These are phyloP conservation scores for Caenorhabditis virilis DNA, from an alignment of 2,888 invertebrate genomes.

Conservation along the genomic window DNA sequence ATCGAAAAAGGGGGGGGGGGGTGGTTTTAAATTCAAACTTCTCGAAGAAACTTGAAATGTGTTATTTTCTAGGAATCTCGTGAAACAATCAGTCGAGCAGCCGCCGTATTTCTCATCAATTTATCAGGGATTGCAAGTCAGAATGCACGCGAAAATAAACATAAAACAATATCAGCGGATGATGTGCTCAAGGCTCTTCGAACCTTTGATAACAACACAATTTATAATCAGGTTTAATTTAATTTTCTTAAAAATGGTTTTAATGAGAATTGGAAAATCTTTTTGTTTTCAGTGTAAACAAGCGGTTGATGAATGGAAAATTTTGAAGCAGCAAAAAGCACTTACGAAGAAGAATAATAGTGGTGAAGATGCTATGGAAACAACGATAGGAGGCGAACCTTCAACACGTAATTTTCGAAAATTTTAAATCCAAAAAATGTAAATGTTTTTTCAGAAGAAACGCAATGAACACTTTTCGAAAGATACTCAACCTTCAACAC, in stretches of 20 bases:
- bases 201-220: constrained; percentile 11
- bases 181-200: constrained; percentile 24
- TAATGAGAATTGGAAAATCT: too few relatives aligned
- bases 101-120: constrained; percentile 31
- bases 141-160: constrained; percentile 17
- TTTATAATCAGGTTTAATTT: constrained; percentile 7
- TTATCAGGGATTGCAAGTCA: constrained; percentile 20
- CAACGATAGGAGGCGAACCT: too few relatives aligned
- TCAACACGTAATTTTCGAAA: not conserved
- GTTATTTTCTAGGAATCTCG: constrained; percentile 12
- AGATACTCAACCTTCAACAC: too few relatives aligned
- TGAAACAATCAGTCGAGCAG: constrained; percentile 26
- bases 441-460: too few relatives aligned
- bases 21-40: too few relatives aligned
- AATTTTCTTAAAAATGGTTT: not conserved
- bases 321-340: constrained; percentile 16
- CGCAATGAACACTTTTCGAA: too few relatives aligned
- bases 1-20: too few relatives aligned
- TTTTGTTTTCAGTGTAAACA: constrained; percentile 22
- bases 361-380: not conserved
- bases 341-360: constrained; percentile 6
- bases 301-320: constrained; percentile 24
- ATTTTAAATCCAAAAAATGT: constrained; percentile 7
- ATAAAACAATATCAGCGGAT: constrained; percentile 22
- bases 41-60: too few relatives aligned